Evolutionary conservation across 2,888 invertebrate genomes (phyloP).

Genomic region (Drosophila phalerata): DNA sequence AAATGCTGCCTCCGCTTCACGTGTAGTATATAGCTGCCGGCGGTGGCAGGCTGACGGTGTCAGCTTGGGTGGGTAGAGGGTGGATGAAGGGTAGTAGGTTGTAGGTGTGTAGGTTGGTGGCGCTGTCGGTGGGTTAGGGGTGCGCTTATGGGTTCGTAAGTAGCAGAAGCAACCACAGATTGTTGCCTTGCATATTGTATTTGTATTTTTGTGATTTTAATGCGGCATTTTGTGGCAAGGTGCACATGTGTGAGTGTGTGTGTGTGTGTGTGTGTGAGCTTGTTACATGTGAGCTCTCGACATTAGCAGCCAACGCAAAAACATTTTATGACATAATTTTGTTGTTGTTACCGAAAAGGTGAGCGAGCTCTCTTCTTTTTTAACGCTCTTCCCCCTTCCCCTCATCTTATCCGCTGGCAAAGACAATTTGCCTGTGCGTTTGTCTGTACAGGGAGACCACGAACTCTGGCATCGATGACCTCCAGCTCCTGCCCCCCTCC

Average conservation of each 20-base stretch:
- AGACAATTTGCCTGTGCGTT: constrained; percentile 49
- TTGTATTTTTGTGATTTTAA: constrained; percentile 81
- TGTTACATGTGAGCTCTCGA: constrained; percentile 28
- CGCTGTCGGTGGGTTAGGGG: constrained; percentile 25
- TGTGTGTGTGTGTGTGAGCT: constrained; percentile 1
- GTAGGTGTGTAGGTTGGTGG: background rate
- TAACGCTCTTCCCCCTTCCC: background rate
- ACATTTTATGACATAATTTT: constrained; percentile 79
- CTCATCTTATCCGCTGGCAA: background rate
- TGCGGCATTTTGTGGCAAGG: constrained; percentile 73
- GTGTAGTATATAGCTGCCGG: constrained; percentile 23
- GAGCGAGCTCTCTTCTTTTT: constrained; percentile 22
- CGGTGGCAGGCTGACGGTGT: constrained; percentile 1
- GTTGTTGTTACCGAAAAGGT: constrained; percentile 60
- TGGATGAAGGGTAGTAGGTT: too few relatives aligned
- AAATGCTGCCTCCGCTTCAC: constrained; percentile 63
- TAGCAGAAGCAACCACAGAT: constrained; percentile 44
- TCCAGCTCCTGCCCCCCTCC: background rate
- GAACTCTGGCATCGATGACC: constrained; percentile 66
- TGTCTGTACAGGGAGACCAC: background rate
- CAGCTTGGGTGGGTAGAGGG: background rate
- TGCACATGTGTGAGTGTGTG: constrained; percentile 18
- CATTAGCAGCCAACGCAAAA: constrained; percentile 63
- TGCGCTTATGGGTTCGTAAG: constrained; percentile 43
- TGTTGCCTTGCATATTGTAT: constrained; percentile 66